These are phyloP conservation scores for Acronicta aceris DNA, from an alignment of 2,888 invertebrate genomes.

Conservation along the genomic window DNA sequence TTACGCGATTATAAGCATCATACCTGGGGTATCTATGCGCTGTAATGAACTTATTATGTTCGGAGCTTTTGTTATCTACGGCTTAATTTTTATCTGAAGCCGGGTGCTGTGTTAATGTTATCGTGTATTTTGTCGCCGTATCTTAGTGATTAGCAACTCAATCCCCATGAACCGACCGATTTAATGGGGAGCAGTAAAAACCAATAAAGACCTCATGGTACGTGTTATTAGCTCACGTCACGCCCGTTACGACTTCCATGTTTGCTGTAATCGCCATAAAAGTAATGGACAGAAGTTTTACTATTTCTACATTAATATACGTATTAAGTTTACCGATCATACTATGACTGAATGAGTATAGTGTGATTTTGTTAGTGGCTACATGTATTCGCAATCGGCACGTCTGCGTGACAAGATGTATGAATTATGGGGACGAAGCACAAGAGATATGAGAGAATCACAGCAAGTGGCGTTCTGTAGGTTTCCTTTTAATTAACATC, in stretches of 20 bases:
- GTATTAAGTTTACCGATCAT: background rate
- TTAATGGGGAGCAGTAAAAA: conserved; percentile 65
- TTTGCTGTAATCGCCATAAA: conserved; percentile 47
- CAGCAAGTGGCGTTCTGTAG: too few relatives aligned
- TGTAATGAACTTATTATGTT: conserved; percentile 60
- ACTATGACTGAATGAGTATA: too few relatives aligned
- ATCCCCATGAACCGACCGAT: conserved; percentile 57
- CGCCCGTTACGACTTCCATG: conserved; percentile 39
- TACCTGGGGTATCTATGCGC: conserved; percentile 42
- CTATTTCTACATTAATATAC: conserved; percentile 25
- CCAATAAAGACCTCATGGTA: conserved; percentile 62
- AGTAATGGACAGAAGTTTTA: conserved; percentile 37
- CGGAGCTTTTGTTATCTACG: conserved; percentile 58
- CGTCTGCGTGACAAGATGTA: too few relatives aligned
- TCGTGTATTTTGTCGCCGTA: conserved; percentile 56
- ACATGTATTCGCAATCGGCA: too few relatives aligned
- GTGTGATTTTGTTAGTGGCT: too few relatives aligned
- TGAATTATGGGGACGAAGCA: too few relatives aligned
- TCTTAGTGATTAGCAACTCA: conserved; percentile 62
- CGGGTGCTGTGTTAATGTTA: conserved; percentile 50
- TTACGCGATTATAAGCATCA: conserved; percentile 56
- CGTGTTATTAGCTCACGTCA: conserved; percentile 43
- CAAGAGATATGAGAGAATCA: too few relatives aligned
- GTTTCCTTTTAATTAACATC: too few relatives aligned
- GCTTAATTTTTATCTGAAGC: conserved; percentile 63